Percentiles rank a stretch among this genome's conserved stretches.
Conservation (phyloP, 2,888 invertebrate genomes). For the Anarsia innoxiella region DNA sequence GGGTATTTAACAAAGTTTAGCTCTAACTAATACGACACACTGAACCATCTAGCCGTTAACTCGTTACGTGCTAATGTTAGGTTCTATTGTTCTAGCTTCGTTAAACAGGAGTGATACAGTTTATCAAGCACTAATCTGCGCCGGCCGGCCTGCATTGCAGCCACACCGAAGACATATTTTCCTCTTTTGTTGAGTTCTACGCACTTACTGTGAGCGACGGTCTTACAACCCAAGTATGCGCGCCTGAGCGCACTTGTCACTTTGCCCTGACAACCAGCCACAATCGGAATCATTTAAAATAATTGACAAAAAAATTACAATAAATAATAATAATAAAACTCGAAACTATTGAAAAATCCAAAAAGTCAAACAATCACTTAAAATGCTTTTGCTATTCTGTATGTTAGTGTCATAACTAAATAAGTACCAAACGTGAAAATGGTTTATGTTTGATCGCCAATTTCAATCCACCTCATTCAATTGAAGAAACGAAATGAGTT, state of each 20-base stretch:
- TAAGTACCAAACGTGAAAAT: no score
- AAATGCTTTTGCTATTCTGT: no score
- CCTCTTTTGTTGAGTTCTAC: constrained; percentile 37
- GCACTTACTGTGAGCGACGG: constrained; percentile 74
- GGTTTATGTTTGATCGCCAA: no score
- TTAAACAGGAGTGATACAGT: constrained; percentile 18
- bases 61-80: no score
- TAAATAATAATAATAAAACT: background rate
- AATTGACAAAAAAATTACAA: background rate
- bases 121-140: constrained; percentile 21
- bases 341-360: background rate
- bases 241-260: constrained; percentile 70
- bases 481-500: no score
- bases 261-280: constrained; percentile 60
- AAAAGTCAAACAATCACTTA: background rate
- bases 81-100: no score
- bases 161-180: constrained; percentile 25
- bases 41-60: no score
- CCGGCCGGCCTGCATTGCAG: constrained; percentile 22
- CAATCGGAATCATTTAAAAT: constrained; percentile 11
- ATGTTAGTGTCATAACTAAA: no score
- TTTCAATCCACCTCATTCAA: no score
- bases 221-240: constrained; percentile 74
- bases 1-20: no score
- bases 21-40: no score